Percentiles rank a stretch among this genome's conserved stretches.
Evolutionary conservation across 1,140 invertebrate species (phyloP).

Genomic region (honey bee (Apis mellifera)): DNA sequence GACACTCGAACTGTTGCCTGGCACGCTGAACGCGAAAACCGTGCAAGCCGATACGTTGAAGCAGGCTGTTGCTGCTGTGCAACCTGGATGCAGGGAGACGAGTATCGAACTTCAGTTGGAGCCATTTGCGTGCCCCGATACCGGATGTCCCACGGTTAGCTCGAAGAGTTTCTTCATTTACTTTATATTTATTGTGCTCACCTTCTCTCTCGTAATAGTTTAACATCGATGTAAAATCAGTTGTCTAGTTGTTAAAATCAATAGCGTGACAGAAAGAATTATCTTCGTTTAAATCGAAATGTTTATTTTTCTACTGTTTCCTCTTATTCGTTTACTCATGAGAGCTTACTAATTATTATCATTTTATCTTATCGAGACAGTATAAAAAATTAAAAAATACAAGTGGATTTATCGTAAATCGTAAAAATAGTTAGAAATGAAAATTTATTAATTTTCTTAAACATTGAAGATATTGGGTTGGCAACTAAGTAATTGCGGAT

Average conservation of each 20-base stretch:
- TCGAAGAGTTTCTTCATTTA: not conserved
- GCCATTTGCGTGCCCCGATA: slow-evolving; percentile 75
- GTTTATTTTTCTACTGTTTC: not conserved
- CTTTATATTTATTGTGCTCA: not conserved
- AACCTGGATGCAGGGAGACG: slow-evolving; percentile 61
- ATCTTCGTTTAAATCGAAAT: not conserved
- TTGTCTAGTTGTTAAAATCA: not conserved
- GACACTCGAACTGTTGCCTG: slow-evolving; percentile 58
- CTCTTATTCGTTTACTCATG: not conserved
- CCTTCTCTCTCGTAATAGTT: not conserved
- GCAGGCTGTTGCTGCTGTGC: slow-evolving; percentile 68
- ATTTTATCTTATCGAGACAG: too few relatives aligned
- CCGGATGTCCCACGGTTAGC: slow-evolving; percentile 80
- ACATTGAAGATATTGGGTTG: too few relatives aligned
- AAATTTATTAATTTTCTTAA: not conserved
- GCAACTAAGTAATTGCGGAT: too few relatives aligned
- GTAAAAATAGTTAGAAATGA: not conserved
- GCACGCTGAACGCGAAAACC: slow-evolving; percentile 38
- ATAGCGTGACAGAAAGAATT: not conserved
- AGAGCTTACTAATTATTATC: too few relatives aligned
- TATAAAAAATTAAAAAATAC: too few relatives aligned
- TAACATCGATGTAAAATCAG: not conserved
- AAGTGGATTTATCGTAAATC: too few relatives aligned
- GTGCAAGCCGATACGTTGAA: slow-evolving; percentile 71
- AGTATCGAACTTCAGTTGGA: slow-evolving; percentile 71